These are phyloP conservation scores for Anarsia innoxiella DNA, from an alignment of 2,888 invertebrate species.

Conservation along the genomic window DNA sequence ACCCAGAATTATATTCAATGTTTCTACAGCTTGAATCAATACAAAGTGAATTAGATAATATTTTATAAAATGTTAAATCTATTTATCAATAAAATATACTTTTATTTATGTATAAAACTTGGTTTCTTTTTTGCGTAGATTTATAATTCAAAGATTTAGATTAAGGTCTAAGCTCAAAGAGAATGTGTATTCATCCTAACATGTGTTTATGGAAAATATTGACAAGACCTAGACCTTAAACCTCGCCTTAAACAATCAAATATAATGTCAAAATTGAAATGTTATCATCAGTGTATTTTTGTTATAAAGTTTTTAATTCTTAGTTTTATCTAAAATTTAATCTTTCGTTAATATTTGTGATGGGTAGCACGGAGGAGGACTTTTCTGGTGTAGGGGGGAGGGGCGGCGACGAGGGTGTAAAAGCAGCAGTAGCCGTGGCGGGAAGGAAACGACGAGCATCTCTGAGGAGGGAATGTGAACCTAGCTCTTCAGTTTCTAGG, in stretches of 20 bases:
- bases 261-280: constrained; percentile 10
- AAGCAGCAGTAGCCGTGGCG: not conserved
- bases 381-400: constrained; percentile 3
- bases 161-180: no score
- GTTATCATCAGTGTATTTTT: constrained; percentile 9
- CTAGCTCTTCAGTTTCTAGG: constrained; percentile 7
- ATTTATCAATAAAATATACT: constrained; percentile 10
- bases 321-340: no score
- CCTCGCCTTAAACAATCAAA: constrained; percentile 1
- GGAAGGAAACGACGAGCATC: constrained; percentile 7
- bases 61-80: constrained; percentile 26
- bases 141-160: no score
- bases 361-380: constrained; percentile 7
- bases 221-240: no score
- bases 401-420: constrained; percentile 4
- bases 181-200: no score
- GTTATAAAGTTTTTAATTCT: constrained; percentile 10
- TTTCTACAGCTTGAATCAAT: constrained; percentile 61
- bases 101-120: no score
- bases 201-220: no score
- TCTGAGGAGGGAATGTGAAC: constrained; percentile 5
- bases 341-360: no score
- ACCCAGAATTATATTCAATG: constrained; percentile 53
- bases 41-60: constrained; percentile 61
- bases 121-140: no score